Evolutionary conservation across 1,140 invertebrate genomes (phyloP), one percentile per base, ranked within the genome.

Genomic region (Magallana ariakensis): DNA sequence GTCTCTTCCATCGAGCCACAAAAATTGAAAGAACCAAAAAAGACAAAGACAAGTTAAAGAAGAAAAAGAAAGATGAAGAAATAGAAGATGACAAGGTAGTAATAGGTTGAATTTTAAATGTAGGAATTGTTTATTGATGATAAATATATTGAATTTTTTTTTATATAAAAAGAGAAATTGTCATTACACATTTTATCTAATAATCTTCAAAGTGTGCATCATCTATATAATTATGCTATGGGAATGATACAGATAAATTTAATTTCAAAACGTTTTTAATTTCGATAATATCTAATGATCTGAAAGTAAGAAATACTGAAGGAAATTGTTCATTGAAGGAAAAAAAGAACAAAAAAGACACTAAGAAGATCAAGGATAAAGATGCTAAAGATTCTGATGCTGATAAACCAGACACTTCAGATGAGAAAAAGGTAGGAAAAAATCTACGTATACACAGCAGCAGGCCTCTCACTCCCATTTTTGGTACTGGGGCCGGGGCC

Each of bases 1-100:
- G 98, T 94, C 96, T 99, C 93, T 99, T 98, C 95, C 98, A 99
- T 95, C 96, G 98, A 90, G 98, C 98, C 97, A 82, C 96, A 54
- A 93, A 91, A 85, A 89, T 92, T 84, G 92, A 94, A 87, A 91
- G 92, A 80, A 92, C 89, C 66, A 92, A 93, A 90, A 90, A 92
- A 16, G 89, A 90, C 90, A 88, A 91, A 19, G 91, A 89, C 55
- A 93, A 92, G 84, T 90, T 91, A 88, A 94, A 93, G 91, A 94
- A 93, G 83, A 91, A 90, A 91, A 91, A 88, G 90, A 75, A 84
- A 88, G 60, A 87, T 26, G 84, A 87, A 87, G 88, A 89, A 54
- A 90, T 83, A 26, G 90, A 94, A 75, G 91, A 93, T 85, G 90
- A 94, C 86, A 91, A 90, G 89, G 82, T 56, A 58, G 4, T 13